Evolutionary conservation across 2,888 invertebrate genomes (phyloP), one percentile per base, ranked within the genome.

Genomic region (Lapara coniferarum): DNA sequence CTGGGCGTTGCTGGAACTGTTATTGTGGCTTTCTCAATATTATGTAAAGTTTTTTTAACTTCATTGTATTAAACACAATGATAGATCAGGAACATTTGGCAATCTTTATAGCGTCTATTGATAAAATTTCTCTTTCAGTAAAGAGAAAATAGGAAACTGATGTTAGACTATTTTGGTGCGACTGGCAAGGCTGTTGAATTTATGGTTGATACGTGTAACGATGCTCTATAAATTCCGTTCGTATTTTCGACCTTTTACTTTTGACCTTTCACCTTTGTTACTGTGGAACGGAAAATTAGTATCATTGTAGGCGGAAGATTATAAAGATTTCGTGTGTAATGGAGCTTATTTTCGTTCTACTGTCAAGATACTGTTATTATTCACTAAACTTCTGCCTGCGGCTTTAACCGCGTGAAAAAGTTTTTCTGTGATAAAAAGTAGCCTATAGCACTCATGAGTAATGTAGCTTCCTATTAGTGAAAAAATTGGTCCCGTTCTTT

Each of bases 121-220:
- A 80, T 81, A 86, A 85, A 86, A 86, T 82, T 79, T 81, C 81
- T 78, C 82, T 77, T 83, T 85, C 86, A 85, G 84, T 85, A 86
- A 86, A 83, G 80, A 80, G 80, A 82, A 81, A 16, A 81, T 81
- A 81, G 80, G 74, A 78, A 79, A 79, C 79, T 79, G 84, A 83
- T 84, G 74, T 71, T 77, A 78, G 79, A 81, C 84, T 82, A 86
- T 85, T 86, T 85, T 80, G 80, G 80, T 77, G 72, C 80, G 80
- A 79, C 85, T 81, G 78, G 81, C 84, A 80, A 85, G 77, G 75
- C 82, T 75, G 69, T 72, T 73, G 81, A 85, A 88, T 88, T 88
- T 87, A 88, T 87, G 71, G 81, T 76, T 73, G 74, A 77, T 80
- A 85, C 87, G 87, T 86, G 87, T 75, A 81, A 78, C 82, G 77